Base-by-base conservation (phyloP, 2,113 vertebrate species). In the Antechinus flavipes region DNA sequence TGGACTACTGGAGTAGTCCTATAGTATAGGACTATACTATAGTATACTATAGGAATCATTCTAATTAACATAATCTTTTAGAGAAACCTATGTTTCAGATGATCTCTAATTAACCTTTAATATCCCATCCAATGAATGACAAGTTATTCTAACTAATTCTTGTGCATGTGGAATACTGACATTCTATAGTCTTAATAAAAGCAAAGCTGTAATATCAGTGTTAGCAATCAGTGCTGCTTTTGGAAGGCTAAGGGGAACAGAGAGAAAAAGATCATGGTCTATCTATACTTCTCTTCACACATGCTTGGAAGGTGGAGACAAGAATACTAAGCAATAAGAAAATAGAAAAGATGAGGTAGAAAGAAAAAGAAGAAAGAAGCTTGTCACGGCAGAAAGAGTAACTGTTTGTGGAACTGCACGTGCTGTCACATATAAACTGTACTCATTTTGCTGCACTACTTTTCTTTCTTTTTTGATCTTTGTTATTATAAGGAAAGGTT, bases 81-180 rank as follows among this genome's bases (percentile, higher is more conserved):
- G 95, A 95, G 91, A 58, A 23, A 94, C 46, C n/a, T 89, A 54
- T 93, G 52, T 95, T 76, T 30, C 93, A 92, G 24, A 95, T 47
- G 55, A 50, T 84, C 19, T 91, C 16, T 42, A 90, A 30, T 89
- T 84, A 96, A 55, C 50, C 89, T 14, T 91, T 53, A 84, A 95
- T 11, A 55, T 58, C 54, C 4, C 89, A 93, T 93, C 26, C 23
- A 93, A 93, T 42, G 94, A 91, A 95, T 90, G 42, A 91, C 58
- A 94, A 22, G 53, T 8, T 90, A 25, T 30, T 46, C 54, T 94
- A 96, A 90, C 46, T 93, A 94, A 95, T 52, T 93, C 76, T 84
- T 92, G 27, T 53, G 49, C 46, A 35, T 26, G 0, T 58, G 52
- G 61, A 54, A 93, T 52, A 94, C 42, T 9, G 24, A 68, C 47